phyloP scores from a whole-genome alignment of 1,140 invertebrate genomes.

The Leptopilina clavipes region DNA sequence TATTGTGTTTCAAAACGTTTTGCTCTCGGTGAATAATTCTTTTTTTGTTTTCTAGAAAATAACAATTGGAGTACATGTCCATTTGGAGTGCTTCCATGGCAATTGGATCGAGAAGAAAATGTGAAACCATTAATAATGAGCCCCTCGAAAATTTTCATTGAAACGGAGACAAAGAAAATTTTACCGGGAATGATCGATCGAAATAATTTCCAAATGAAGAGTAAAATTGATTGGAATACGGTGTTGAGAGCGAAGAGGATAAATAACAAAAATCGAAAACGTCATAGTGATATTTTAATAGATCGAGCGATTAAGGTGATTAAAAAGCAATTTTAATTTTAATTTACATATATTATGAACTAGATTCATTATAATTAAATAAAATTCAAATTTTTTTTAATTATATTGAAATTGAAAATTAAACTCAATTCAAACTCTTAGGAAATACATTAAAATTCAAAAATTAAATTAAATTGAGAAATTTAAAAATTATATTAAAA shows the following conservation, averaged over 20 bases:
- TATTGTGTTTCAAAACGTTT: too few relatives aligned
- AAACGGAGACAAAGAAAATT: slow-evolving; percentile 45
- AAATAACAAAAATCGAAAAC: slow-evolving; percentile 50
- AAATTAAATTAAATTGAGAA: too few relatives aligned
- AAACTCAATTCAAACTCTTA: too few relatives aligned
- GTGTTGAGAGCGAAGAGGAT: slow-evolving; percentile 60
- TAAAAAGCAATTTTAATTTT: slow-evolving; percentile 46
- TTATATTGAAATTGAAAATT: too few relatives aligned
- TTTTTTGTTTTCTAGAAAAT: slow-evolving; percentile 47
- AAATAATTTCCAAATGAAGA: slow-evolving; percentile 54
- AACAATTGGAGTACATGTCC: slow-evolving; percentile 63
- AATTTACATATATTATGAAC: too few relatives aligned
- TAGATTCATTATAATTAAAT: too few relatives aligned
- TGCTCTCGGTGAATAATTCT: too few relatives aligned
- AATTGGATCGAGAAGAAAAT: slow-evolving; percentile 56
- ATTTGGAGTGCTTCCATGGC: slow-evolving; percentile 71
- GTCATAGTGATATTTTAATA: slow-evolving; percentile 51
- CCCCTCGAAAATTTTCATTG: slow-evolving; percentile 40
- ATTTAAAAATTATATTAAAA: too few relatives aligned
- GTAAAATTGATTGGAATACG: slow-evolving; percentile 64
- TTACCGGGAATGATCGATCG: slow-evolving; percentile 61
- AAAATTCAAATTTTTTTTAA: too few relatives aligned
- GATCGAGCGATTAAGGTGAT: slow-evolving; percentile 59
- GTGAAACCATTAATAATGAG: slow-evolving; percentile 42
- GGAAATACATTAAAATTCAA: too few relatives aligned